Base-by-base conservation (phyloP, 2,113 vertebrate genomes). In the Cnemophilus loriae region DNA sequence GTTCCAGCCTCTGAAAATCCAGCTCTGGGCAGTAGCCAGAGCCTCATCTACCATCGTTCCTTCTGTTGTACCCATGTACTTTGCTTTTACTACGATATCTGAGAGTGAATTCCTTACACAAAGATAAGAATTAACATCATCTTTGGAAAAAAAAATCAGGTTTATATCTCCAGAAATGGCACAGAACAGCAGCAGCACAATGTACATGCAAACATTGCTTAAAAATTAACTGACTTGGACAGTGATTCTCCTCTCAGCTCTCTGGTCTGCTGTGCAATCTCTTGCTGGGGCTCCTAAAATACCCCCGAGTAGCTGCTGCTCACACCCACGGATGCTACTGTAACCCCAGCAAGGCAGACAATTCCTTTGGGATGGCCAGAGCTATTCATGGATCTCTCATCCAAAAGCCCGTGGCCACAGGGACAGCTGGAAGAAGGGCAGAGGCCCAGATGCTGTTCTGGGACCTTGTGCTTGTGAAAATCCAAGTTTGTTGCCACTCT, bases 31-130 rank as follows among this genome's bases (percentile, higher is more conserved):
- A 49, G 35, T 2, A 73, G 52, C 28, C 42, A 63, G 52, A 23
- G 11, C 18, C 32, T 37, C 42, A 6, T 2, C 4, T n/a, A 13
- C 26, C 64, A 24, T 15, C 1, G 0, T 11, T 64, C 74, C 53
- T 56, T 41, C 55, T 23, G 6, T 3, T 16, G 46, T 16, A n/a
- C n/a, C 16, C 35, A 13, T 3, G 3, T 15, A 23, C 24, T 77
- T 30, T 35, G 41, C 23, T 88, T 55, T 69, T n/a, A 60, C 19
- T 27, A 33, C 39, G 37, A 4, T 7, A 63, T 5, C 41, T 75
- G 42, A 42, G 37, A 78, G 23, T 10, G 3, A 61, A 70, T 67
- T 91, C 53, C 67, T 86, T 35, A 68, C 20, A 39, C 16, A 27
- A 56, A 44, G 27, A 1, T 5, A 61, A 61, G 21, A 61, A 49